These are phyloP conservation scores for Drosophila arizonae DNA, from an alignment of 1,140 invertebrate species.

Conservation along the genomic window DNA sequence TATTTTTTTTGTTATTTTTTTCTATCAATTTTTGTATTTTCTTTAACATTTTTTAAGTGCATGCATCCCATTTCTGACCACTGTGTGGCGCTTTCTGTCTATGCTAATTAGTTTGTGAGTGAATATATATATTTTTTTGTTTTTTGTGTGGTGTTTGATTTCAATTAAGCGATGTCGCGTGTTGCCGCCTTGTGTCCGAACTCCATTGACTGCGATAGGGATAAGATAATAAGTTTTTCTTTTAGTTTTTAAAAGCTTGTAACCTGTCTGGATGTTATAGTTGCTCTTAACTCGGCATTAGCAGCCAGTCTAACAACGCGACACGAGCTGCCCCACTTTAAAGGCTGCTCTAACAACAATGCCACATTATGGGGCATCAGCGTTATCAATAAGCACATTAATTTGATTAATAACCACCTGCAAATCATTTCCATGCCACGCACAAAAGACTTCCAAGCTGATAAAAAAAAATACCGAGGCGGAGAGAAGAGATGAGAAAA, in stretches of 20 bases:
- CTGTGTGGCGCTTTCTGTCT: slow-evolving; percentile 62
- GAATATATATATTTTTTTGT: background rate
- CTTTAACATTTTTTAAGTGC: slow-evolving; percentile 13
- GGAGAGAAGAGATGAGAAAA: background rate
- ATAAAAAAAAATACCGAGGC: slow-evolving; percentile 48
- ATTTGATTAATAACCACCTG: slow-evolving; percentile 82
- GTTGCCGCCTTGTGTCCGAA: slow-evolving; percentile 41
- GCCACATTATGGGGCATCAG: slow-evolving; percentile 57
- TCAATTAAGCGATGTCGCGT: slow-evolving; percentile 70
- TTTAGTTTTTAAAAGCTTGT: slow-evolving; percentile 61
- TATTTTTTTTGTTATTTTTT: too few relatives aligned
- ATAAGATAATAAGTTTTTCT: slow-evolving; percentile 67
- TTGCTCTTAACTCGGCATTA: slow-evolving; percentile 2
- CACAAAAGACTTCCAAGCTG: slow-evolving; percentile 63
- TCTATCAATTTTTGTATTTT: too few relatives aligned
- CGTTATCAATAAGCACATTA: slow-evolving; percentile 82
- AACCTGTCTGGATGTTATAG: slow-evolving; percentile 35
- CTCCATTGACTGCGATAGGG: slow-evolving; percentile 47
- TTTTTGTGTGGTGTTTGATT: slow-evolving; percentile 46
- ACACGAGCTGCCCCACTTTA: slow-evolving; percentile 43
- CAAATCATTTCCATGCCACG: slow-evolving; percentile 78
- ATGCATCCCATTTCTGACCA: background rate
- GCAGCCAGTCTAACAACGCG: background rate
- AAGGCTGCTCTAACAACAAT: slow-evolving; percentile 47
- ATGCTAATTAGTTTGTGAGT: slow-evolving; percentile 51